Evolutionary conservation across 2,888 invertebrate species (phyloP).

Genomic region (Chesias legatella): DNA sequence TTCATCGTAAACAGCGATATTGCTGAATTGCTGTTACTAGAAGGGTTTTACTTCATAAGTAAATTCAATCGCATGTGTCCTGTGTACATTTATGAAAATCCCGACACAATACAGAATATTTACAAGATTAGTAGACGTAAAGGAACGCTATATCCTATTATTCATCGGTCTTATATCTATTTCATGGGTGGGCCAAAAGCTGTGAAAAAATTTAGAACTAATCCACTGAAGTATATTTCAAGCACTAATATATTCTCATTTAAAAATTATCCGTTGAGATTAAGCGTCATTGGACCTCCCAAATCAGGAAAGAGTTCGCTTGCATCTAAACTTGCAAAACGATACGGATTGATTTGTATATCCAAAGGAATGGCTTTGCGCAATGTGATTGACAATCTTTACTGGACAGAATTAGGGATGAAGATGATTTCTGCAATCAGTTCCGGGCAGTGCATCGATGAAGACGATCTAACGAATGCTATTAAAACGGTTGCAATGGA

Average conservation of each 20-base stretch:
- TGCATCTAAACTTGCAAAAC: constrained; percentile 73
- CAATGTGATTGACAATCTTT: constrained; percentile 65
- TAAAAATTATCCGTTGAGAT: constrained; percentile 72
- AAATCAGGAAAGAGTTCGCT: constrained; percentile 82
- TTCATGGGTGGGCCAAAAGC: constrained; percentile 75
- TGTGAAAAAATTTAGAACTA: constrained; percentile 67
- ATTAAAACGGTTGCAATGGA: constrained; percentile 76
- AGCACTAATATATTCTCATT: constrained; percentile 58
- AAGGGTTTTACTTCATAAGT: constrained; percentile 82
- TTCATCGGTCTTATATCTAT: constrained; percentile 82
- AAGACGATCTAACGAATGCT: constrained; percentile 69
- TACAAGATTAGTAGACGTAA: constrained; percentile 63
- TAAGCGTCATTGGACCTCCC: constrained; percentile 82
- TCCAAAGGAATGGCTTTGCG: constrained; percentile 78
- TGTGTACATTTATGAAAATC: constrained; percentile 77
- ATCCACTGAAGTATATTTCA: constrained; percentile 79
- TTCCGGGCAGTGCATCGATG: constrained; percentile 62
- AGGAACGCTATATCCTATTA: constrained; percentile 72
- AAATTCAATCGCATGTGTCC: constrained; percentile 84
- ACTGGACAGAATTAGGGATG: constrained; percentile 73
- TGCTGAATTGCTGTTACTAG: constrained; percentile 78
- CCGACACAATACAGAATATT: constrained; percentile 67
- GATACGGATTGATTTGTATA: constrained; percentile 76
- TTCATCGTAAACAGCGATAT: constrained; percentile 71
- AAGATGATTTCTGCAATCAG: constrained; percentile 57